Evolutionary conservation across 2,113 vertebrate genomes (phyloP), one percentile per base, ranked within the genome.

Genomic region (Mormyrus iriodes): DNA sequence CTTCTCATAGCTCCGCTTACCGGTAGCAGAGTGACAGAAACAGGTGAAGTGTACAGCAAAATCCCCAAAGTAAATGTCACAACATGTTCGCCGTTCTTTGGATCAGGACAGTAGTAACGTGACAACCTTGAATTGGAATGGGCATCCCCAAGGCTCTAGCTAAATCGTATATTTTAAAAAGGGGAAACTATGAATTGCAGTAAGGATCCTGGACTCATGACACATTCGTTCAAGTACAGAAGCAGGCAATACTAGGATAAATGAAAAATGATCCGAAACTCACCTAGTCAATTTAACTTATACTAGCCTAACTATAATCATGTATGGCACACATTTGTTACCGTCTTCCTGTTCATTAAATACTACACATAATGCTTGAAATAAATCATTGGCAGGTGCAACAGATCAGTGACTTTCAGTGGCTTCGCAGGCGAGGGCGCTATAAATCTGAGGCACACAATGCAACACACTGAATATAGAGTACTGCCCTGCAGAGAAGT

Each of bases 21-120:
- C 61, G 13, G 53, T 51, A 10, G 51, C 42, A 12, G 90, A 90
- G 76, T 89, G 90, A 90, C 88, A 89, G 88, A 86, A 82, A n/a
- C 90, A 91, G 90, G 90, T 89, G 87, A 91, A 17, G 76, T 10
- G 51, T 17, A 48, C 83, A 87, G 53, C 86, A 88, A 89, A 86
- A 89, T 55, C 88, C 46, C 53, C 42, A 35, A 31, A 84, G 24
- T 35, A 82, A 90, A 87, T 89, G 85, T 90, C 90, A 88, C 89
- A 85, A 89, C 69, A 84, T 69, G 90, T 19, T 85, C 31, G 85
- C 53, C 73, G 55, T 89, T 24, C 76, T 88, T 46, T 48, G 88
- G 88, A 88, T 85, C 85, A 85, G 61, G 61, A 69, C 31, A 27
- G 19, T 46, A 49, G 49, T 69, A 73, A 44, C 82, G 44, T 82